These are phyloP conservation scores for Drosophila neutralis DNA, from an alignment of 2,888 invertebrate species.

Conservation along the genomic window DNA sequence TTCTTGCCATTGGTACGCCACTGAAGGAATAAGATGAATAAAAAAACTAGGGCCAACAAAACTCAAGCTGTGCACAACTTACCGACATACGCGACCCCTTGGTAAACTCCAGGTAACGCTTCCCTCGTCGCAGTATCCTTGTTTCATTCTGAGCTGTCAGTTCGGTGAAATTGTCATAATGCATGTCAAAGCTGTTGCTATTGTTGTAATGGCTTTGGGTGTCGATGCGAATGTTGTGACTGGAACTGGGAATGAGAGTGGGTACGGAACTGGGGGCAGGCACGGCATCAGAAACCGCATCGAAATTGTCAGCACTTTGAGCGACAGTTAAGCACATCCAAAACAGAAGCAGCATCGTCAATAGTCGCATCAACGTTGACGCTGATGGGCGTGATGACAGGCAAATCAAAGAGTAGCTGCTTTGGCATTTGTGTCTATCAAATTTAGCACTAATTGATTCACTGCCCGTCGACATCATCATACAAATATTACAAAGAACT, in stretches of 20 bases:
- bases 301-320: slow-evolving; percentile 45
- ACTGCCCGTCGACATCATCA: slow-evolving; percentile 16
- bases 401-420: slow-evolving; percentile 8
- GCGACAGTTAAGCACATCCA: slow-evolving; percentile 42
- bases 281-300: slow-evolving; percentile 22
- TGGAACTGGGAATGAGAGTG: background rate
- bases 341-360: slow-evolving; percentile 39
- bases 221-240: slow-evolving; percentile 9
- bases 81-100: slow-evolving; percentile 84
- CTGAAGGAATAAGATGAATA: slow-evolving; percentile 84
- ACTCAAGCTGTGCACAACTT: slow-evolving; percentile 41
- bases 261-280: slow-evolving; percentile 12
- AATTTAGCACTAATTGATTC: slow-evolving; percentile 44
- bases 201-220: slow-evolving; percentile 19
- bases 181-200: slow-evolving; percentile 37
- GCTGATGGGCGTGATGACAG: slow-evolving; percentile 31
- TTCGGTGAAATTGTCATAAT: slow-evolving; percentile 45
- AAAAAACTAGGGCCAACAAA: background rate
- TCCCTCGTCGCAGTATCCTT: slow-evolving; percentile 73
- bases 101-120: slow-evolving; percentile 82
- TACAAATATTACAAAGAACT: slow-evolving; percentile 6
- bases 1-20: slow-evolving; percentile 90
- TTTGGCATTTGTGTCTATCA: background rate
- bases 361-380: slow-evolving; percentile 26
- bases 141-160: slow-evolving; percentile 44